Evolutionary conservation across 2,113 vertebrate species (phyloP).

Genomic region (Xyliphius kryptos): DNA sequence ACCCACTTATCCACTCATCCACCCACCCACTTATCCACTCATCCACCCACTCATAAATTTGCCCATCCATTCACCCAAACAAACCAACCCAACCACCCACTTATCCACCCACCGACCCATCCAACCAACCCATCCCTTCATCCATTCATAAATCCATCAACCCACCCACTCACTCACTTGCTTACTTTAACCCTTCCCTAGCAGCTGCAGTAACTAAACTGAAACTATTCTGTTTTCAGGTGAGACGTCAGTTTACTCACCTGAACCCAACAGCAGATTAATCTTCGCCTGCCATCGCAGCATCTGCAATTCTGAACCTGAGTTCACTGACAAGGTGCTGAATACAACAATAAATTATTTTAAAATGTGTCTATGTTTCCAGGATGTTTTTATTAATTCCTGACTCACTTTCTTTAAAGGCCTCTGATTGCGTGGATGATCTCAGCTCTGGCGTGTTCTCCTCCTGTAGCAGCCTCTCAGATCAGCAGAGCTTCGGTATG

Average conservation of each 20-base stretch:
- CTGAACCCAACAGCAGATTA: slow-evolving; percentile 6
- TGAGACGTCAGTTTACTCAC: not conserved
- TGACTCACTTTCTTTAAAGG: slow-evolving; percentile 51
- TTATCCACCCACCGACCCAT: too few relatives aligned
- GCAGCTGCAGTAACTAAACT: not conserved
- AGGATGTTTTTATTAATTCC: not conserved
- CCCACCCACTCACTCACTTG: too few relatives aligned
- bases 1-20: too few relatives aligned
- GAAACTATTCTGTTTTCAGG: slow-evolving; percentile 9
- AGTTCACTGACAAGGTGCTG: slow-evolving; percentile 70
- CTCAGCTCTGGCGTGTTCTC: slow-evolving; percentile 91
- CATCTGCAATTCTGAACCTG: slow-evolving; percentile 48
- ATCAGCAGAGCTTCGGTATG: slow-evolving; percentile 67
- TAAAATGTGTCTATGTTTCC: too few relatives aligned
- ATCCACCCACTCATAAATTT: too few relatives aligned
- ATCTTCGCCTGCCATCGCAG: slow-evolving; percentile 26
- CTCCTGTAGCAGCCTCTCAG: slow-evolving; percentile 78
- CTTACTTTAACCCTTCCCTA: too few relatives aligned
- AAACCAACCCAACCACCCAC: too few relatives aligned
- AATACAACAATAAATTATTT: too few relatives aligned
- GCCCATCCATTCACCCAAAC: too few relatives aligned
- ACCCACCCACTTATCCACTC: too few relatives aligned
- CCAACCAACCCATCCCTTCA: too few relatives aligned
- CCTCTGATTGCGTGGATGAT: slow-evolving; percentile 79
- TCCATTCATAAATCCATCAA: too few relatives aligned